These are phyloP conservation scores for Acrobasis suavella DNA, from an alignment of 2,888 invertebrate species.

Conservation along the genomic window DNA sequence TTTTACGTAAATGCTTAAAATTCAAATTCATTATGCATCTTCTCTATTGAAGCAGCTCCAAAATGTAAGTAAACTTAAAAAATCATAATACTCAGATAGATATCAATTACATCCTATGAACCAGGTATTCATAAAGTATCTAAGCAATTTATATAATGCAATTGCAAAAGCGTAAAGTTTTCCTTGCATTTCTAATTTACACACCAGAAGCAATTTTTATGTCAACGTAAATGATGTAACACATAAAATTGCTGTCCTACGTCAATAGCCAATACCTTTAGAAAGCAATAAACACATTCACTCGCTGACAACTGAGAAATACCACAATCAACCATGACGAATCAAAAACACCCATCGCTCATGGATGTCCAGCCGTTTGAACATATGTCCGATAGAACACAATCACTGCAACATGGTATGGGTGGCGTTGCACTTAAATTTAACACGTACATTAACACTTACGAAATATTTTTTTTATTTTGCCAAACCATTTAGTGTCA, in stretches of 20 bases:
- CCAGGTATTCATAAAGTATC: no score
- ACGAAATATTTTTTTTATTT: conserved; percentile 19
- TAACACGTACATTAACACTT: conserved; percentile 19
- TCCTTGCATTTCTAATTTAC: no score
- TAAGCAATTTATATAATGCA: no score
- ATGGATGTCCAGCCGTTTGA: conserved; percentile 9
- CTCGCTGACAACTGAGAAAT: conserved; percentile 1
- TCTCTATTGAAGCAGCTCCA: no score
- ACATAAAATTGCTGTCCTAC: neutral
- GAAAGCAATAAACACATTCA: conserved; percentile 15
- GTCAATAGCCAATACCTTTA: conserved; percentile 5
- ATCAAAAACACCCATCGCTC: conserved; percentile 10
- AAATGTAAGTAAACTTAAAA: no score
- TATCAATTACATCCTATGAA: no score
- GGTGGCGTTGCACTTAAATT: conserved; percentile 15
- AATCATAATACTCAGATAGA: no score
- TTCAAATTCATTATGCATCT: no score
- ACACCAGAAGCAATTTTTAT: no score
- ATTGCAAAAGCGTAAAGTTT: no score
- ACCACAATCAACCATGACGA: conserved; percentile 13
- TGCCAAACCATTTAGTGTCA: conserved; percentile 15
- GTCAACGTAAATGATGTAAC: conserved; percentile 4
- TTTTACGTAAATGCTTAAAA: no score
- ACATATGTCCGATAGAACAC: conserved; percentile 13
- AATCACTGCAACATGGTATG: conserved; percentile 9